Conservation (phyloP, 2,888 invertebrate species). For the Malacosoma neustria region DNA sequence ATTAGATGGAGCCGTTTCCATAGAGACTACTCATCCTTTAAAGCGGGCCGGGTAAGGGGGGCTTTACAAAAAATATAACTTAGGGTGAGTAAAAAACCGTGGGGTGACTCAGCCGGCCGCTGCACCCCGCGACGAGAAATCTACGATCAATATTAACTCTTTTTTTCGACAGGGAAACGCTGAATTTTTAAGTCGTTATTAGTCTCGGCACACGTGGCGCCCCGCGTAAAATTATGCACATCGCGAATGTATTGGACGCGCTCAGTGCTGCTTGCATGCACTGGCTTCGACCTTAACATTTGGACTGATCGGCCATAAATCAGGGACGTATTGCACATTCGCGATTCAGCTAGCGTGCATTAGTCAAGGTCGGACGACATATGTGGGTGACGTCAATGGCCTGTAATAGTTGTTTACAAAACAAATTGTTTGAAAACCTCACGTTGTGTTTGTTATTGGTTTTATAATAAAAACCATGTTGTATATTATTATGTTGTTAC, state of each 20-base stretch:
- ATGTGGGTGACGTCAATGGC: slow-evolving; percentile 39
- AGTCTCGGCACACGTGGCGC: slow-evolving; percentile 29
- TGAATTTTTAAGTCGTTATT: slow-evolving; percentile 69
- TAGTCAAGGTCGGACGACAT: slow-evolving; percentile 56
- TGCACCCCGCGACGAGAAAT: slow-evolving; percentile 74
- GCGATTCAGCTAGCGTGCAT: slow-evolving; percentile 31
- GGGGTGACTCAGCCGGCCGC: slow-evolving; percentile 76
- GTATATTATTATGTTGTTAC: too few relatives aligned
- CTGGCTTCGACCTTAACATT: slow-evolving; percentile 23
- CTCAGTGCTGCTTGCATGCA: slow-evolving; percentile 11
- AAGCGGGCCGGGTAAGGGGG: slow-evolving; percentile 64
- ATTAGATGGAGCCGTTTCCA: slow-evolving; percentile 75
- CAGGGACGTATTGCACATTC: slow-evolving; percentile 24
- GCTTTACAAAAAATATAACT: slow-evolving; percentile 74
- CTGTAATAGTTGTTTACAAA: slow-evolving; percentile 3
- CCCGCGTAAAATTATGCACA: slow-evolving; percentile 25
- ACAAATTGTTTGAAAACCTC: slow-evolving; percentile 15
- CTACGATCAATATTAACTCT: slow-evolving; percentile 77
- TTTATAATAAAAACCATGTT: too few relatives aligned
- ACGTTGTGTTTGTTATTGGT: too few relatives aligned
- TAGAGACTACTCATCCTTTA: slow-evolving; percentile 76
- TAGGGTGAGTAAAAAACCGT: slow-evolving; percentile 76
- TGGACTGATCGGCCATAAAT: slow-evolving; percentile 39
- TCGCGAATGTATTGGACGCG: slow-evolving; percentile 29
- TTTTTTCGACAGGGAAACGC: slow-evolving; percentile 69